phyloP scores from a whole-genome alignment of 2,797 vertebrate genomes.

The Pseudomugil gertrudae region DNA sequence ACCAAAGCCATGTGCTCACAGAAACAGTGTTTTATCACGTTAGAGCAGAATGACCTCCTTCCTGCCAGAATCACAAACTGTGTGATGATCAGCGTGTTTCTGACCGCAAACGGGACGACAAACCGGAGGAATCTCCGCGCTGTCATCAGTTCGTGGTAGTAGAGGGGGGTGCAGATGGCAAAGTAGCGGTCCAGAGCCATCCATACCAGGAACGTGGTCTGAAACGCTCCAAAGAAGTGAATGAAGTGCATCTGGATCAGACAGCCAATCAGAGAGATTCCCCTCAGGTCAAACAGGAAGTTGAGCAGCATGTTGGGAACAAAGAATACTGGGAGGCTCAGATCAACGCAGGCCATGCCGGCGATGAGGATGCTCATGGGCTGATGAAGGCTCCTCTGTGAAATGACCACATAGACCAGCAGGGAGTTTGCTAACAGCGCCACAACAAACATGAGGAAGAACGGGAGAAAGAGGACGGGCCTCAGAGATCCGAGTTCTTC shows the following conservation, averaged over 20 bases:
- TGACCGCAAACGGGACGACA: conserved; percentile 31
- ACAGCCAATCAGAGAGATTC: conserved; percentile 61
- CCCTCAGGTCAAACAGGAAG: conserved; percentile 63
- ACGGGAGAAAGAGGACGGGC: conserved; percentile 58
- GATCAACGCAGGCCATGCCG: conserved; percentile 56
- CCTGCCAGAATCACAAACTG: conserved; percentile 50
- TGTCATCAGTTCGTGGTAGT: conserved; percentile 51
- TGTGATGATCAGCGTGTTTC: conserved; percentile 37
- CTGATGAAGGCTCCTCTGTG: conserved; percentile 56
- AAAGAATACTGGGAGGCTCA: conserved; percentile 59
- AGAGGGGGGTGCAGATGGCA: conserved; percentile 71
- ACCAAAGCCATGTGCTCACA: conserved; percentile 82
- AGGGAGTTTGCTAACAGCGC: conserved; percentile 61
- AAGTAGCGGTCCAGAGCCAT: conserved; percentile 79
- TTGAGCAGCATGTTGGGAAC: conserved; percentile 69
- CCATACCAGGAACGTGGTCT: conserved; percentile 75
- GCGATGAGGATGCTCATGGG: conserved; percentile 79
- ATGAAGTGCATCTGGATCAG: conserved; percentile 62
- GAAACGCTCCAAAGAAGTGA: conserved; percentile 61
- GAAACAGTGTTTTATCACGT: conserved; percentile 75
- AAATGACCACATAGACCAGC: conserved; percentile 61
- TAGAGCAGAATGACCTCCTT: conserved; percentile 61
- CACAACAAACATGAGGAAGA: conserved; percentile 40
- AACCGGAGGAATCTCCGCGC: conserved; percentile 36
- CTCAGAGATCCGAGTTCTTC: conserved; percentile 34